These are phyloP conservation scores for Perithous albicinctus DNA, from an alignment of 2,888 invertebrate species.

Conservation along the genomic window DNA sequence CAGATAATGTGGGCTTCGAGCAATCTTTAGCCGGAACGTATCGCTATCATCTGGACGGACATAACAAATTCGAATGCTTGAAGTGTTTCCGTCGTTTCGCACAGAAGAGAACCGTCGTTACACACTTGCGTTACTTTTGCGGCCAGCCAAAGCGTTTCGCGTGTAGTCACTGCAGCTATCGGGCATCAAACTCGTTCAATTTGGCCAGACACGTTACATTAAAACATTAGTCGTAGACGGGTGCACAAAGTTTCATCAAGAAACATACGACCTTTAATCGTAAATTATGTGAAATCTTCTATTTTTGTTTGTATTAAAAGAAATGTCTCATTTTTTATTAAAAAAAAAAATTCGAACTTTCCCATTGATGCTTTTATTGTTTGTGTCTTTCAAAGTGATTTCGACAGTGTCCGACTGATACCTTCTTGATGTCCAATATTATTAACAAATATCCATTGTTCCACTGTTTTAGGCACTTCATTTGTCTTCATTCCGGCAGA, in stretches of 20 bases:
- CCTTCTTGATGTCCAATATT: neutral
- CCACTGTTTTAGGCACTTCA: conserved; percentile 4
- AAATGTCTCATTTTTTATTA: neutral
- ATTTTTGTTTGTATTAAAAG: neutral
- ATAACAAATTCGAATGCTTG: conserved; percentile 78
- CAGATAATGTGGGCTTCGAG: conserved; percentile 17
- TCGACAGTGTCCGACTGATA: neutral
- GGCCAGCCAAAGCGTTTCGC: conserved; percentile 69
- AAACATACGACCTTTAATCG: neutral
- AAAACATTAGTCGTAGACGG: conserved; percentile 3
- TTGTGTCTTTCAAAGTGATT: neutral
- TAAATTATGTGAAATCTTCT: neutral
- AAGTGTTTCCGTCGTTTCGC: conserved; percentile 80
- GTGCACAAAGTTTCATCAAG: neutral
- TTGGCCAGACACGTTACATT: conserved; percentile 56
- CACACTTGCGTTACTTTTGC: conserved; percentile 77
- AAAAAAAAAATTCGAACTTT: neutral
- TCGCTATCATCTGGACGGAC: conserved; percentile 65
- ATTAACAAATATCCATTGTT: neutral
- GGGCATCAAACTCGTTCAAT: conserved; percentile 43
- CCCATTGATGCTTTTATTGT: neutral
- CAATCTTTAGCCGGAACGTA: conserved; percentile 15
- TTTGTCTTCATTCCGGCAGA: neutral
- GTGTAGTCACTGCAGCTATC: conserved; percentile 69
- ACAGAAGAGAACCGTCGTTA: conserved; percentile 80